phyloP scores from a whole-genome alignment of 2,888 invertebrate species.

The Galeruca laticollis region DNA sequence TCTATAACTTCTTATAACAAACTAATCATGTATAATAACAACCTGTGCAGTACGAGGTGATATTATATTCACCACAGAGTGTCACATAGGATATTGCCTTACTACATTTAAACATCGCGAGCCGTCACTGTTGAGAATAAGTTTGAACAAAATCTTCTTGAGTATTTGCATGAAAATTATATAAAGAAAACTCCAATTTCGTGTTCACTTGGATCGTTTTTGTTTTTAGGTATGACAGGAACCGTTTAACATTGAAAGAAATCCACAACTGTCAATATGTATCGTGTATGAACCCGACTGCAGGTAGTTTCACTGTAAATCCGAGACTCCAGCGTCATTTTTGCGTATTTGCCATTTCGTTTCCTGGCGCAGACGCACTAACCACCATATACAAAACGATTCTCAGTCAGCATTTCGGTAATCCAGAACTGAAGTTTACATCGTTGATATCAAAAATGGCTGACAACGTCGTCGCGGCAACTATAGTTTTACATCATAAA shows the following conservation, averaged over 20 bases:
- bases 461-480: constrained; percentile 82
- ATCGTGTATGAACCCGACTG: constrained; percentile 98
- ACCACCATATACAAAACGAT: constrained; percentile 91
- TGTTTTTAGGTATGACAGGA: constrained; percentile 78
- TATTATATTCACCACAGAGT: too few species aligned
- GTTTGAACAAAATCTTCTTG: too few species aligned
- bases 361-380: constrained; percentile 84
- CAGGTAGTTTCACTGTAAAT: constrained; percentile 97
- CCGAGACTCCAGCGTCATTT: constrained; percentile 93
- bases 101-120: too few species aligned
- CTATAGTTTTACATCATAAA: constrained; percentile 88
- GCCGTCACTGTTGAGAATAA: too few species aligned
- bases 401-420: constrained; percentile 85
- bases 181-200: too few species aligned
- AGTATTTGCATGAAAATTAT: too few species aligned
- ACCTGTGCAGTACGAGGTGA: too few species aligned
- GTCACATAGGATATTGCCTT: too few species aligned
- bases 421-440: constrained; percentile 84
- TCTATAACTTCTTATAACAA: too few species aligned
- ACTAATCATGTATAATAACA: too few species aligned
- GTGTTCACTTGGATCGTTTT: too few species aligned
- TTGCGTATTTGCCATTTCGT: constrained; percentile 86
- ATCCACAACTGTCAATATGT: constrained; percentile 98
- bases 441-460: constrained; percentile 77
- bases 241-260: constrained; percentile 89